Percentiles rank a stretch among this genome's conserved stretches.
These are phyloP conservation scores for Troides aeacus DNA, from an alignment of 2,888 invertebrate species.

Conservation along the genomic window DNA sequence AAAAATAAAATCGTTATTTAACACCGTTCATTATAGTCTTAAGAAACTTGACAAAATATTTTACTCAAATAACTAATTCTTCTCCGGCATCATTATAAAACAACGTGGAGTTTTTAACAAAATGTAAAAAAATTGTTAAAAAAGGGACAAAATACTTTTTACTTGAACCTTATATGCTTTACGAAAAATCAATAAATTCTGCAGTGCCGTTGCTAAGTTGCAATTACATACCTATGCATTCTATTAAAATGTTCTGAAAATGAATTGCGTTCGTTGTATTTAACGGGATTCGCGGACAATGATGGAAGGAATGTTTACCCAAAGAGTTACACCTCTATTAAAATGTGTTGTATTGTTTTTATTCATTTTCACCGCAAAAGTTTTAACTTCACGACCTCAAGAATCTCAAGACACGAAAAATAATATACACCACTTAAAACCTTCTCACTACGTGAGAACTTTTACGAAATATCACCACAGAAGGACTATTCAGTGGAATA, in stretches of 20 bases:
- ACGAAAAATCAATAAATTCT: constrained; percentile 47
- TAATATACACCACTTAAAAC: constrained; percentile 62
- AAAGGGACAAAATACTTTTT: constrained; percentile 20
- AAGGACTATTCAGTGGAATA: constrained; percentile 66
- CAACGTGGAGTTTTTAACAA: constrained; percentile 1
- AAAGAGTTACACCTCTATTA: constrained; percentile 66
- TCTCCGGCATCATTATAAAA: constrained; percentile 8
- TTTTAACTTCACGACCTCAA: constrained; percentile 68
- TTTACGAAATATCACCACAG: constrained; percentile 75
- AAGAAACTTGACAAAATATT: not conserved
- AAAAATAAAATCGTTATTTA: not conserved
- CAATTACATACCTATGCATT: constrained; percentile 34
- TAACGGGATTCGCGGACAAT: constrained; percentile 33
- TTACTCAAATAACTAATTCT: not conserved
- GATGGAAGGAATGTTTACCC: constrained; percentile 65
- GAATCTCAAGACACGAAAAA: constrained; percentile 61
- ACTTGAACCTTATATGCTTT: constrained; percentile 31
- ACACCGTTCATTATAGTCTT: not conserved
- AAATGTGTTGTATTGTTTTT: constrained; percentile 71
- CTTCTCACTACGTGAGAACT: constrained; percentile 68
- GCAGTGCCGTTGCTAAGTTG: constrained; percentile 61
- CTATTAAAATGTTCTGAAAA: constrained; percentile 23
- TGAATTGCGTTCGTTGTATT: constrained; percentile 35
- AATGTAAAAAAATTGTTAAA: not conserved
- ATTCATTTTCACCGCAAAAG: constrained; percentile 74